Percentiles rank a stretch among this genome's conserved stretches.
These are phyloP conservation scores for Cotesia typhae DNA, from an alignment of 1,140 invertebrate genomes.

Conservation along the genomic window DNA sequence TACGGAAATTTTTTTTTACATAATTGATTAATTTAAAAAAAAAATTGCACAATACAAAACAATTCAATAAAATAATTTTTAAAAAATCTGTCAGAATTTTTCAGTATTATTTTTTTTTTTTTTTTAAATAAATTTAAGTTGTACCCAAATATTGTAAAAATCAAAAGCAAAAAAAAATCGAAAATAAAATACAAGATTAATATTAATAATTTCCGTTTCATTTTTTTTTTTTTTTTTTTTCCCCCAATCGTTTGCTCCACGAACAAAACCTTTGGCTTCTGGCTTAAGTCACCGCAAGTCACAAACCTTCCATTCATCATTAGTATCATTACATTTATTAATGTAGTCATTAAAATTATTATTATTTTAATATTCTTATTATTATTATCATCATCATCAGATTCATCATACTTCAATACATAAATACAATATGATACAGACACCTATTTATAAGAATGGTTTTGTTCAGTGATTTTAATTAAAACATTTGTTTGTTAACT, in stretches of 20 bases:
- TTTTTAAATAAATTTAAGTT: no score
- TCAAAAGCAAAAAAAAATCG: neutral
- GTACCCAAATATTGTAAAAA: no score
- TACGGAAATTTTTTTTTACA: neutral
- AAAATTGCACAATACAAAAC: neutral
- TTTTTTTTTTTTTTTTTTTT: conserved; percentile 7
- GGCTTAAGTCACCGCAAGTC: conserved; percentile 63
- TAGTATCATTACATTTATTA: neutral
- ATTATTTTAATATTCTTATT: neutral
- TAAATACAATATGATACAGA: conserved; percentile 68
- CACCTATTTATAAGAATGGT: conserved; percentile 60
- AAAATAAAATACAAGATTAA: neutral
- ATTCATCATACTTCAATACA: conserved; percentile 57
- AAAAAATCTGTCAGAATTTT: no score
- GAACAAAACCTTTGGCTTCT: conserved; percentile 62
- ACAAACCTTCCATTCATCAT: conserved; percentile 58
- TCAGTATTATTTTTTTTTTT: no score
- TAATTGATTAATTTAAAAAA: neutral
- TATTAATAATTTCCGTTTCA: neutral
- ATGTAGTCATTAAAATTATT: neutral
- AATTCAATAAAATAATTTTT: no score
- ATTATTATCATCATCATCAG: conserved; percentile 1
- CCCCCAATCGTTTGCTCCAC: conserved; percentile 8
- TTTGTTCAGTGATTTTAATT: conserved; percentile 40
- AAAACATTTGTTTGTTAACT: conserved; percentile 15